Conservation (phyloP, 2,888 invertebrate species). For the Leuctra nigra region DNA sequence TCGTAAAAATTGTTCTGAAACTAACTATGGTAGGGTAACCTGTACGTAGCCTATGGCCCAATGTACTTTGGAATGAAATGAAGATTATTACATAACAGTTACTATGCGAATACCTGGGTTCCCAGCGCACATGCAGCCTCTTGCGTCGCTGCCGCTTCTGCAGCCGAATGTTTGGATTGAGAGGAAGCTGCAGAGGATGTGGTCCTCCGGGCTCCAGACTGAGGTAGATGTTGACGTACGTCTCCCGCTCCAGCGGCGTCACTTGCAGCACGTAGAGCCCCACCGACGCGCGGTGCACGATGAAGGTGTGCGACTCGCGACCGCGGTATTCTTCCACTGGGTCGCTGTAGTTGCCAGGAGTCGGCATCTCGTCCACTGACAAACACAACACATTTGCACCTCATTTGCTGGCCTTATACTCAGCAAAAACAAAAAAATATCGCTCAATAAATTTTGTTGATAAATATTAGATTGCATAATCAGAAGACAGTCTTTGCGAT, state of each 20-base stretch:
- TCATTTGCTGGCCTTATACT: no score
- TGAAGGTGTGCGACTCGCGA: slow-evolving; percentile 31
- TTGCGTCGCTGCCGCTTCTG: slow-evolving; percentile 21
- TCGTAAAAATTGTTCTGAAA: no score
- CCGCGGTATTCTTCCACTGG: slow-evolving; percentile 31
- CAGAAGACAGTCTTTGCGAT: no score
- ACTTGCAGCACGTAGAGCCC: slow-evolving; percentile 33
- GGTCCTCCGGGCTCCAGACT: slow-evolving; percentile 25
- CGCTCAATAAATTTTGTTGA: no score
- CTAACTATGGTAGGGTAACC: no score
- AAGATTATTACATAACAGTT: no score
- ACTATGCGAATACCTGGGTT: slow-evolving; percentile 24
- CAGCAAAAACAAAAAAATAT: no score
- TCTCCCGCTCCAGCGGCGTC: slow-evolving; percentile 32
- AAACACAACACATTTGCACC: no score
- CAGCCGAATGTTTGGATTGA: slow-evolving; percentile 20
- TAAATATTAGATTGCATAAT: no score
- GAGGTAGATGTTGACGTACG: slow-evolving; percentile 33
- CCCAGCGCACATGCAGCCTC: slow-evolving; percentile 26
- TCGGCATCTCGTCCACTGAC: slow-evolving; percentile 15
- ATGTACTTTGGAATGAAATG: no score
- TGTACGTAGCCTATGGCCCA: no score
- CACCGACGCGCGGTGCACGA: slow-evolving; percentile 25
- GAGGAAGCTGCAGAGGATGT: slow-evolving; percentile 19
- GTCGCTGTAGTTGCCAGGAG: not conserved